phyloP scores from a whole-genome alignment of 2,888 invertebrate species.

The Schizaphis graminum region DNA sequence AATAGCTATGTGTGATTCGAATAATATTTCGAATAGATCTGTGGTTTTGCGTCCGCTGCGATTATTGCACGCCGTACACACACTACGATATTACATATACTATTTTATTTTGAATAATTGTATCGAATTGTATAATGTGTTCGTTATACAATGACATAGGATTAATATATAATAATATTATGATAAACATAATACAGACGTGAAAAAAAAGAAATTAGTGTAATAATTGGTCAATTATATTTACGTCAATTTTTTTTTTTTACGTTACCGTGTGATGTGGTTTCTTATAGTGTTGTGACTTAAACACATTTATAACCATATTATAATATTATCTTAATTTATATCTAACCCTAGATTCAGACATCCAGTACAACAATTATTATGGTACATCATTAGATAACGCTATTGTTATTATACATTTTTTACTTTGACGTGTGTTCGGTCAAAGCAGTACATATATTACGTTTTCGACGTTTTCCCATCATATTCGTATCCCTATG shows the following conservation, averaged over 20 bases:
- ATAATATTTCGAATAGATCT: neutral
- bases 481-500: neutral
- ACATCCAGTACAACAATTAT: neutral
- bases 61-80: neutral
- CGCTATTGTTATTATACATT: neutral
- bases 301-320: neutral
- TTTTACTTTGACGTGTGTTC: neutral
- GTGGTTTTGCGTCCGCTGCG: neutral
- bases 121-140: neutral
- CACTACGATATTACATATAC: neutral
- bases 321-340: neutral
- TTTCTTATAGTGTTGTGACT: neutral
- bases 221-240: neutral
- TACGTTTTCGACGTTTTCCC: neutral
- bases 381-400: neutral
- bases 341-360: neutral
- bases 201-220: neutral
- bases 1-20: neutral
- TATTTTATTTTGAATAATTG: neutral
- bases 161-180: neutral
- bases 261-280: neutral
- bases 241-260: neutral
- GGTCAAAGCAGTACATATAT: neutral
- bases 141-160: neutral
- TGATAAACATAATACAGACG: neutral